These are phyloP conservation scores for Nemurella pictetii DNA, from an alignment of 2,888 invertebrate genomes.

Conservation along the genomic window DNA sequence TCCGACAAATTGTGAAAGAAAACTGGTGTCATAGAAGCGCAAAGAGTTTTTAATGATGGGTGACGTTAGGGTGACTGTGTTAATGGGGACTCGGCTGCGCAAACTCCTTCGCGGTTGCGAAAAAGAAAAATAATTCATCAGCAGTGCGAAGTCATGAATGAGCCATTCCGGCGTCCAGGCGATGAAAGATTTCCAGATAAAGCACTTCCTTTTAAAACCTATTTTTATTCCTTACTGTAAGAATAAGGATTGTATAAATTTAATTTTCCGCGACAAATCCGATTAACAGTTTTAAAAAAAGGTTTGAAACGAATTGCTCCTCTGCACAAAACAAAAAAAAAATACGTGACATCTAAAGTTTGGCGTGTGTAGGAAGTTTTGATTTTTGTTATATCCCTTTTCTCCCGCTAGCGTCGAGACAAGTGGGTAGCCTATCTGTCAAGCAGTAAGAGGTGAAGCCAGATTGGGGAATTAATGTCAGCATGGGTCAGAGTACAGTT, in stretches of 20 bases:
- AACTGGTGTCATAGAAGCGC: background rate
- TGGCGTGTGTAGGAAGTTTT: constrained; percentile 23
- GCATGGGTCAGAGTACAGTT: constrained; percentile 35
- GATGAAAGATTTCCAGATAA: background rate
- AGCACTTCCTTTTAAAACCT: background rate
- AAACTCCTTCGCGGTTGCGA: background rate
- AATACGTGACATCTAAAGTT: constrained; percentile 13
- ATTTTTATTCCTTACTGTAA: background rate
- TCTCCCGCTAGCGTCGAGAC: background rate
- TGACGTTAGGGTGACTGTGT: background rate
- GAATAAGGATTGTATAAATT: background rate
- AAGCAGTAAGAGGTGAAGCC: constrained; percentile 35
- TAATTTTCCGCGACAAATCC: background rate
- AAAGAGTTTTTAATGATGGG: background rate
- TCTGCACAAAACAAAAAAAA: background rate
- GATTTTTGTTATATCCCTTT: constrained; percentile 13
- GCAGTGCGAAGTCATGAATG: background rate
- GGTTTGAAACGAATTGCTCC: background rate
- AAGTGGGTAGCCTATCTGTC: constrained; percentile 35
- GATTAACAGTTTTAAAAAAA: background rate
- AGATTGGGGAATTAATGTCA: constrained; percentile 42
- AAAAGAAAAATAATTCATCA: background rate
- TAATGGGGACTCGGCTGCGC: background rate
- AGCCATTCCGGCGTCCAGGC: background rate
- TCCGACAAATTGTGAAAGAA: background rate